Base-by-base conservation (phyloP, 1,140 invertebrate species). In the Atta texana region DNA sequence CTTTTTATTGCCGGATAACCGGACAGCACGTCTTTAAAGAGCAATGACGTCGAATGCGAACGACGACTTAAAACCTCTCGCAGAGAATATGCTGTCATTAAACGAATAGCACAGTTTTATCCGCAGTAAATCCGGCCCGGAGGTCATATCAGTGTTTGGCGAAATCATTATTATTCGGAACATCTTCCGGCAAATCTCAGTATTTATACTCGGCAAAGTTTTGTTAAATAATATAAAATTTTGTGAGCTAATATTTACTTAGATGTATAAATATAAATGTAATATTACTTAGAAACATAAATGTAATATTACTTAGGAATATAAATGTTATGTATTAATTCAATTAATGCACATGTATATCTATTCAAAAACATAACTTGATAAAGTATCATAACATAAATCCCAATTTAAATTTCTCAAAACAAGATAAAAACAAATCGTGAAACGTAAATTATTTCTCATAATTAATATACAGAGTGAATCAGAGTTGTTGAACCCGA, bases 1-100 rank as follows among this genome's bases (percentile, higher is more conserved):
- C 81, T 63, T 84, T 63, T 76, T 84, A 74, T 63, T 39, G 66
- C 64, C 68, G 39, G 34, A 82, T 59, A 82, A 39, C 12, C 55
- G 55, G 69, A 61, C n/a, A 24, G 68, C 12, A 69, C n/a, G 39
- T 75, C 18, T 63, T 49, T 74, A 74, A 84, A 75, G 24, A 75
- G 39, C 80, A 55, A 71, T 24, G 68, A 74, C 80, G 39, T 51
- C 18, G 28, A 34, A 53, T 61, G 28, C 69, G 69, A 74, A 51
- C 1, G 14, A 18, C 44, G 24, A 34, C 39, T 82, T 82, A 51
- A 63, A 75, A 51, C 7, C 55, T 21, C 24, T 59, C 39, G 69
- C 39, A 14, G 12, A 51, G 39, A 61, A 71, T 49, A 75, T 63
- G 28, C 39, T 61, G 55, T 34, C 39, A 44, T 16, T 63, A n/a